Base-by-base conservation (phyloP, 2,888 invertebrate genomes). In the Ligdia adustata region DNA sequence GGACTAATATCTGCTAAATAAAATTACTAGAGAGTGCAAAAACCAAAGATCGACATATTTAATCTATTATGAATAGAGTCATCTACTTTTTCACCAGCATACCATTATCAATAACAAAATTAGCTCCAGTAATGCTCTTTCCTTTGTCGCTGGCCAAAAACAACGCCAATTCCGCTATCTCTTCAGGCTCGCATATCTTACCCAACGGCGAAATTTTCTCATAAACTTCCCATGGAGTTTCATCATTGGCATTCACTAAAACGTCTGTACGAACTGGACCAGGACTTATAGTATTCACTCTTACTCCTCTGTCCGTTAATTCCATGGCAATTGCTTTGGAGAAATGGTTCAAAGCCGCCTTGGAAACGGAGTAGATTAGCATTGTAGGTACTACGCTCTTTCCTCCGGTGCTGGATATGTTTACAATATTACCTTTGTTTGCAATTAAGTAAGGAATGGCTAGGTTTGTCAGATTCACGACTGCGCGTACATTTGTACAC, bases 281-380 rank as follows among this genome's bases (percentile, higher is more conserved):
- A 1, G 72, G 72, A 39, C 65, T 65, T 3, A 71, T 35, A 9
- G 42, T 15, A 26, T 70, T 72, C 0, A 71, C 69, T 40, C 71
- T 49, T 0, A 72, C 68, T 1, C 71, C 69, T 26, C 64, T 45
- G 4, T 46, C 39, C 0, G 67, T 59, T 3, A 72, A 12, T 22
- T 70, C 72, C 38, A 98, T 78, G n/a, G 71, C 67, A 1, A 57
- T 15, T 71, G 96, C 96, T 66, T 94, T 91, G 0, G 98, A 98
- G 55, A 98, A 93, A 69, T 97, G 97, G 82, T 98, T 93, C 2
- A 95, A 66, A 1, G 94, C 95, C 11, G 94, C 90, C 79, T 96
- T 96, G 4, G 94, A 94, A 84, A 95, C 92, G 32, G 89, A 87
- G 66, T 96, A 96, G 0, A 64, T 39, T 0, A 64, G 46, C 7